Base-by-base conservation (phyloP, 1,140 invertebrate species). In the Ganaspis sp. region DNA sequence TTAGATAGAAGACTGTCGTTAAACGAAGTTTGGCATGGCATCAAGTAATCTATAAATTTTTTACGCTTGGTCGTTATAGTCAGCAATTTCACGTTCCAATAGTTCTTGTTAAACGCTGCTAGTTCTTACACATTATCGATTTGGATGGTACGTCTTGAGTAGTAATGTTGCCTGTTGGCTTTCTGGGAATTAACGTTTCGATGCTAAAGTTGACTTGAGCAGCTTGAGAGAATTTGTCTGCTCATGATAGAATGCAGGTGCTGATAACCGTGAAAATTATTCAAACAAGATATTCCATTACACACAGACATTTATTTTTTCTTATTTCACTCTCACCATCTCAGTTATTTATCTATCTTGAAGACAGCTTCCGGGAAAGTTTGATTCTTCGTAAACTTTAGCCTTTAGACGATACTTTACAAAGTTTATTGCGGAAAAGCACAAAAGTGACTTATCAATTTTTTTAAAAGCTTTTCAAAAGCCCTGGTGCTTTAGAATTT, bases 151-250 rank as follows among this genome's bases (percentile, higher is more conserved):
- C 23, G 9, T 64, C 26, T 58, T 19, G 54, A 26, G 54, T 26
- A 12, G 54, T 12, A 26, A 26, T 58, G 53, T 19, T 58, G 21
- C 12, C 54, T 29, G 58, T 11, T 29, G 23, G 11, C 23, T 29
- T 29, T 26, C 26, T 64, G 4, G 58, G n/a, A 64, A 64, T 64
- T 64, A 64, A 29, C 58, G 26, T 64, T 64, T 64, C 23, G 12
- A 15, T 29, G 26, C 58, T 64, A 12, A 64, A 64, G 58, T 29
- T 64, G 58, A 64, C 58, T 34, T 5, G 15, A 21, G 53, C 19
- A 42, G 38, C 53, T 73, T 38, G 54, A 15, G 34, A n/a, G 26
- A 34, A 42, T 69, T 74, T 74, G 54, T 69, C 73, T 74, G 73
- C 17, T 69, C 19, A 21, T 69, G 58, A 74, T 64, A 15, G 0